Evolutionary conservation across 2,797 vertebrate genomes (phyloP).

Genomic region (Arnoldichthys spilopterus): DNA sequence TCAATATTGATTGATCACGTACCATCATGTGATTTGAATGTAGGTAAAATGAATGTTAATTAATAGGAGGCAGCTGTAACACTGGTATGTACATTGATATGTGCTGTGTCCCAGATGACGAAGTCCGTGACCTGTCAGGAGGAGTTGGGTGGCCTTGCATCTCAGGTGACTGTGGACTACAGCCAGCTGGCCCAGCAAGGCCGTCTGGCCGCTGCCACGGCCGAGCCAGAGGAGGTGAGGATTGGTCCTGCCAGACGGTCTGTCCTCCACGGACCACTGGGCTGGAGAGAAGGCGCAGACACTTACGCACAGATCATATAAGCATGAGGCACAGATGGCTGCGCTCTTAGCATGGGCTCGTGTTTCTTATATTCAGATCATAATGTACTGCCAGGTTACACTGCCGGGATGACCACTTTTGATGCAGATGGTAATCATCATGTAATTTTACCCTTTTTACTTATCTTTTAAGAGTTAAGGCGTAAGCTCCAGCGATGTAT

Average conservation of each 20-base stretch:
- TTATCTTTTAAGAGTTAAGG: slow-evolving; percentile 4
- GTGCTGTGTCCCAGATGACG: slow-evolving; percentile 84
- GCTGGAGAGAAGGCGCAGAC: slow-evolving; percentile 26
- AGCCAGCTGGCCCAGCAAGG: slow-evolving; percentile 95
- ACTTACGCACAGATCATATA: slow-evolving; percentile 4
- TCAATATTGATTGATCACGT: neutral
- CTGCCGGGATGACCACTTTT: neutral
- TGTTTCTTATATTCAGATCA: slow-evolving; percentile 8
- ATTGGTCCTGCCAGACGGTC: neutral
- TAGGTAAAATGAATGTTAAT: neutral
- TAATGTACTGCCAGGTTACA: neutral
- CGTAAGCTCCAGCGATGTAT: slow-evolving; percentile 37
- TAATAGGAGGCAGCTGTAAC: neutral
- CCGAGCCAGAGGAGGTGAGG: slow-evolving; percentile 95
- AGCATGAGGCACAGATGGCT: slow-evolving; percentile 19
- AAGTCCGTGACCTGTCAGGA: slow-evolving; percentile 98
- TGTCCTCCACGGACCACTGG: slow-evolving; percentile 32
- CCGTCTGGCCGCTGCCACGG: slow-evolving; percentile 92
- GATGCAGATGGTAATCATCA: neutral
- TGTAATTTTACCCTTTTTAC: neutral
- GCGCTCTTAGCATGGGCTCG: neutral
- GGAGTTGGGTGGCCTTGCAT: slow-evolving; percentile 94
- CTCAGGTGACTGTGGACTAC: slow-evolving; percentile 97
- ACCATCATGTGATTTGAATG: neutral
- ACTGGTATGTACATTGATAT: neutral